Conservation (phyloP, 2,888 invertebrate species). For the Baronia brevicornis region DNA sequence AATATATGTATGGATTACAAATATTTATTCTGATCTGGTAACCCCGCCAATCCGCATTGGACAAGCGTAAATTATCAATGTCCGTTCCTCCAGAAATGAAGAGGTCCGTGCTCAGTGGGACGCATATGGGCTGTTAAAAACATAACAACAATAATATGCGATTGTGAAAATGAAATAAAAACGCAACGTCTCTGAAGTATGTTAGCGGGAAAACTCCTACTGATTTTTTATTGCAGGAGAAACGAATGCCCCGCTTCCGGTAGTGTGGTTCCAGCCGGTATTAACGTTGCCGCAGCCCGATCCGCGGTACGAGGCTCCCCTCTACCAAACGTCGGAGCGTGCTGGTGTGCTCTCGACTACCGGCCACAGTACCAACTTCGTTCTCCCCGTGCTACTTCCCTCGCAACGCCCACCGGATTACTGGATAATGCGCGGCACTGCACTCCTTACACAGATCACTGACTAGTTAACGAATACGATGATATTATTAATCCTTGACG, state of each 20-base stretch:
- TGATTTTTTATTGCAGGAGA: slow-evolving; percentile 68
- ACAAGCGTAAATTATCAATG: too few species aligned
- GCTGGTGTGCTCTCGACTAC: slow-evolving; percentile 93
- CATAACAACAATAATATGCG: too few species aligned
- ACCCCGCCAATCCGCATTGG: too few species aligned
- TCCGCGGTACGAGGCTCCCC: slow-evolving; percentile 82
- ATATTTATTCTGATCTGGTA: too few species aligned
- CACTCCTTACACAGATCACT: slow-evolving; percentile 87
- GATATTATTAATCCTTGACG: not conserved
- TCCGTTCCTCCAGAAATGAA: too few species aligned
- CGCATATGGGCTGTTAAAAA: too few species aligned
- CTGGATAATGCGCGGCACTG: slow-evolving; percentile 93
- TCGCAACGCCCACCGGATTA: slow-evolving; percentile 79
- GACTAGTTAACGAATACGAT: slow-evolving; percentile 61
- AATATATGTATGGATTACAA: too few species aligned
- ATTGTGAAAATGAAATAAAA: too few species aligned
- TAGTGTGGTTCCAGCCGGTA: slow-evolving; percentile 79
- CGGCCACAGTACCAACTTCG: slow-evolving; percentile 95
- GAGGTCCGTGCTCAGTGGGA: too few species aligned
- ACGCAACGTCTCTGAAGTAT: too few species aligned
- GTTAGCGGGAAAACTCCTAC: too few species aligned
- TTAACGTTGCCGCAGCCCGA: slow-evolving; percentile 76
- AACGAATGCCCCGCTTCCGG: slow-evolving; percentile 84
- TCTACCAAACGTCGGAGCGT: slow-evolving; percentile 92
- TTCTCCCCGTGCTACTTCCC: slow-evolving; percentile 84